Percentiles rank a stretch among this genome's conserved stretches.
Conservation (phyloP, 1,140 invertebrate species). For the Trypoxylus dichotomus region DNA sequence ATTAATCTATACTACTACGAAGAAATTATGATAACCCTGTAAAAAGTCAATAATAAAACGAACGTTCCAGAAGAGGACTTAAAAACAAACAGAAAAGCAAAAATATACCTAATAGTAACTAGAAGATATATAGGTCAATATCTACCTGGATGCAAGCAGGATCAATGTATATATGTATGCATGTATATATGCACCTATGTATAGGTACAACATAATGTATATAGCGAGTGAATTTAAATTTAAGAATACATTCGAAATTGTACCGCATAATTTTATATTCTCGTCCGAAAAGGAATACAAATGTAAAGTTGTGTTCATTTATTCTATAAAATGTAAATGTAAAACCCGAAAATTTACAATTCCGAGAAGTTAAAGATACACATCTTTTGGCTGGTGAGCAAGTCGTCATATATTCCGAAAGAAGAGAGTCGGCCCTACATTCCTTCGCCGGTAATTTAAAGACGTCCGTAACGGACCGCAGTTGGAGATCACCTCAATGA, state of each 20-base stretch:
- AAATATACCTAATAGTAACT: not conserved
- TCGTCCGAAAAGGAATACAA: conserved; percentile 34
- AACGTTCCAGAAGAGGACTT: not conserved
- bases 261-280: conserved; percentile 27
- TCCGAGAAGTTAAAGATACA: conserved; percentile 46
- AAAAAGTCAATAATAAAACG: not conserved
- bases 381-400: conserved; percentile 36
- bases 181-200: not conserved
- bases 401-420: conserved; percentile 41
- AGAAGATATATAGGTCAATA: not conserved
- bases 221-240: conserved; percentile 20
- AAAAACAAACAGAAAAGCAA: not conserved
- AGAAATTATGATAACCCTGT: not conserved
- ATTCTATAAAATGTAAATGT: conserved; percentile 45
- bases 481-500: conserved; percentile 7
- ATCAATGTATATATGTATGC: too few species aligned
- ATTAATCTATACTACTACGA: too few species aligned
- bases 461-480: conserved; percentile 34
- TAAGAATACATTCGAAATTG: conserved; percentile 27
- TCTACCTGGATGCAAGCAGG: not conserved
- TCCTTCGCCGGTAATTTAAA: conserved; percentile 40
- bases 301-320: conserved; percentile 38
- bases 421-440: conserved; percentile 34
- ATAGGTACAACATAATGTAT: not conserved
- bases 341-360: conserved; percentile 44